phyloP scores from a whole-genome alignment of 2,113 vertebrate species.

The Zootoca vivipara region DNA sequence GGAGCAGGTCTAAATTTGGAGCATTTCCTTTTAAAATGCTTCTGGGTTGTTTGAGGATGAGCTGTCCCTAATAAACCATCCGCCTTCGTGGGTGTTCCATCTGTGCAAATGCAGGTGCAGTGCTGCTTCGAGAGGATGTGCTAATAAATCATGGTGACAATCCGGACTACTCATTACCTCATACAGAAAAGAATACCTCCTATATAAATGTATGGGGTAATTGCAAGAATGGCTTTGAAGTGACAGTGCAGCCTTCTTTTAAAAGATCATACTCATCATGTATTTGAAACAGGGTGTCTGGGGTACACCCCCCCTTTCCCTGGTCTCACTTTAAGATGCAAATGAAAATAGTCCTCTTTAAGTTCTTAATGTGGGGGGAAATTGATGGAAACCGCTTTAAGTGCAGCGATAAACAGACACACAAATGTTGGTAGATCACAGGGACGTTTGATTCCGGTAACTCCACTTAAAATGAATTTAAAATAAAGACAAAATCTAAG shows the following conservation, averaged over 20 bases:
- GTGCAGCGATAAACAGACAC: slow-evolving; percentile 28
- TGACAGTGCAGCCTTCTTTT: slow-evolving; percentile 60
- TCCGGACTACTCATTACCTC: slow-evolving; percentile 73
- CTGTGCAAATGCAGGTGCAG: slow-evolving; percentile 75
- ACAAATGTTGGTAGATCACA: not conserved
- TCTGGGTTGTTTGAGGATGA: slow-evolving; percentile 59
- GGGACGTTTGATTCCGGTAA: not conserved
- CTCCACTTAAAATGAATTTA: slow-evolving; percentile 40
- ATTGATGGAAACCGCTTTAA: slow-evolving; percentile 30
- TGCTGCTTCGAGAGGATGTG: slow-evolving; percentile 75
- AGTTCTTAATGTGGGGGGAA: not conserved
- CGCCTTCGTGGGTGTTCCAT: slow-evolving; percentile 67
- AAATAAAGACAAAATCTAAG: slow-evolving; percentile 10
- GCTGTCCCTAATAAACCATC: slow-evolving; percentile 33
- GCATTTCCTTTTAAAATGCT: slow-evolving; percentile 69
- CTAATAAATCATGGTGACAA: slow-evolving; percentile 79
- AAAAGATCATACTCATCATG: slow-evolving; percentile 43
- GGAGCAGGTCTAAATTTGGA: slow-evolving; percentile 71
- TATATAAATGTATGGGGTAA: slow-evolving; percentile 56
- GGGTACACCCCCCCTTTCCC: slow-evolving; percentile 19
- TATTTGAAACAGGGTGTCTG: slow-evolving; percentile 19
- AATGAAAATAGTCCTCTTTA: slow-evolving; percentile 41
- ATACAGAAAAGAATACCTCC: slow-evolving; percentile 71
- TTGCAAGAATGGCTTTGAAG: slow-evolving; percentile 53
- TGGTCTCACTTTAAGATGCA: not conserved